Evolutionary conservation across 2,888 invertebrate genomes (phyloP), one percentile per base, ranked within the genome.

Genomic region (Lasioglossum zephyrum): DNA sequence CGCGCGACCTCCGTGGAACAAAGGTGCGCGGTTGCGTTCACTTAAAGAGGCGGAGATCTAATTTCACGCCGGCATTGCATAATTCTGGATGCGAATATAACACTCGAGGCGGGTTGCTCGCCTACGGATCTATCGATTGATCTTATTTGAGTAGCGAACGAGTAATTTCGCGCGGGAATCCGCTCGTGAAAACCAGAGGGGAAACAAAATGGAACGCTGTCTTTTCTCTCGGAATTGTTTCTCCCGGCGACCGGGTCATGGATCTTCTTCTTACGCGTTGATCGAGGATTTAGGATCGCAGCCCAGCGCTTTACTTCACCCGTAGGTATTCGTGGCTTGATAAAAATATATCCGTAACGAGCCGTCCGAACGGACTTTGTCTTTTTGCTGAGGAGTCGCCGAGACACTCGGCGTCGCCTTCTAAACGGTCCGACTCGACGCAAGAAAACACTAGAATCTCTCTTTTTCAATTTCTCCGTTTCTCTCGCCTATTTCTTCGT

Each of bases 31-130:
- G 73, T 79, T 85, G 86, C 82, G 77, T 74, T 77, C 77, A 41
- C 85, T 77, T 70, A 80, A 87, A 66, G 74, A 84, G 83, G 83
- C 81, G 78, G 86, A 77, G 73, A 86, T 86, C 86, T 85, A 87
- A 86, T 87, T 87, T 86, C 87, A 84, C 76, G 83, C 73, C 26
- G 73, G 16, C 44, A 53, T 87, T 87, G 84, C 86, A 79, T 84
- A 86, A 87, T 87, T 79, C 76, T 81, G 76, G 75, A 80, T 66
- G 85, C 85, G 82, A 87, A 73, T 81, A 76, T 39, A 81, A 74
- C 74, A 79, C 84, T 76, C 57, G 63, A 74, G 77, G 63, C 53
- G 31, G 70, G 69, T 77, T 39, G 11, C 31, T 36, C 69, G 22
- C 53, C 70, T n/a, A 44, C 22, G 31, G 60, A 41, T 69, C n/a